Conservation (phyloP, 2,888 invertebrate genomes). For the Antheraea assamensis region DNA sequence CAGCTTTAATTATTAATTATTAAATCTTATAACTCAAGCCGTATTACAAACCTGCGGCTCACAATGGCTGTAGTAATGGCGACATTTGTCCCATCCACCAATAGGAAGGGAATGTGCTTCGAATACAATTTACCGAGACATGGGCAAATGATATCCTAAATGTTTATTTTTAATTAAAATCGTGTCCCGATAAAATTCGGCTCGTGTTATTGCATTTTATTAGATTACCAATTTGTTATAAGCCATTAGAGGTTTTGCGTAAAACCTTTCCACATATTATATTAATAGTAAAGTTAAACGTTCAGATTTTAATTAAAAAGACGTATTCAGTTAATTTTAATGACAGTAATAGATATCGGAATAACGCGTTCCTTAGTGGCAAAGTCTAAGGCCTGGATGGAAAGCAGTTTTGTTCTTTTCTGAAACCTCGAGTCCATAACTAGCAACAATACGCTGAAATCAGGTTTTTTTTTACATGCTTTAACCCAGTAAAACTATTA, state of each 20-base stretch:
- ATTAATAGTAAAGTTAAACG: background rate
- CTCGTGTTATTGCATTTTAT: constrained; percentile 17
- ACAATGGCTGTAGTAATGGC: constrained; percentile 58
- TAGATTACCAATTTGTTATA: constrained; percentile 13
- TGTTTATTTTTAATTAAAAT: constrained; percentile 46
- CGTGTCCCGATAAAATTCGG: constrained; percentile 27
- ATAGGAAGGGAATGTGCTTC: constrained; percentile 46
- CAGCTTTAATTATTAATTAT: background rate
- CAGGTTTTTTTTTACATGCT: too few species aligned
- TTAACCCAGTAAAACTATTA: too few species aligned
- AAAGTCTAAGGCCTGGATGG: too few species aligned
- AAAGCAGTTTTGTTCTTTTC: too few species aligned
- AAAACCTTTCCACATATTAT: background rate
- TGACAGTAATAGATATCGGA: background rate
- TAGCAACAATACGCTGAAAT: too few species aligned
- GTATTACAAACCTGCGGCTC: constrained; percentile 43
- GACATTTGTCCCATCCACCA: constrained; percentile 58
- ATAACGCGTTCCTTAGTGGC: too few species aligned
- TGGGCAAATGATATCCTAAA: constrained; percentile 43
- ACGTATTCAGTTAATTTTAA: background rate
- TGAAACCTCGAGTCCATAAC: too few species aligned
- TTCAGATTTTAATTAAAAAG: background rate
- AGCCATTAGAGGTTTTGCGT: background rate
- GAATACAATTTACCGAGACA: constrained; percentile 50
- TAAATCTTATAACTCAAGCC: constrained; percentile 38